Conservation (phyloP, 2,113 vertebrate genomes). For the Sander lucioperca region DNA sequence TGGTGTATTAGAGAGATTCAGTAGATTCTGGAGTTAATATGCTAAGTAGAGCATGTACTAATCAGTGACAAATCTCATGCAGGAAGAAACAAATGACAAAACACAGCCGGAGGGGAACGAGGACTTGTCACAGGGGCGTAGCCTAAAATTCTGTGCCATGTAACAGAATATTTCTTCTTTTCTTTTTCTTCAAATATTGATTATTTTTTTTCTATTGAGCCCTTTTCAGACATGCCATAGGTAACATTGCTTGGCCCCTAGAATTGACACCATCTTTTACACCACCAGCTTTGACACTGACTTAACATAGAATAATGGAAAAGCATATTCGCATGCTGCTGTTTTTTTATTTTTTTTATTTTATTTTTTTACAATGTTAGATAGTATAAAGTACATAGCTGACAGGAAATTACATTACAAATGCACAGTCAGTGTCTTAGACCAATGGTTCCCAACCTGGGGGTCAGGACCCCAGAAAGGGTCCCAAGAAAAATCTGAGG, state of each 20-base stretch:
- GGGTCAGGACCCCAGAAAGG: too few relatives aligned
- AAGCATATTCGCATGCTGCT: not conserved
- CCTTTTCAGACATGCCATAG: not conserved
- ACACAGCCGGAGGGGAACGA: constrained; percentile 44
- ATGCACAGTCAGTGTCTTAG: not conserved
- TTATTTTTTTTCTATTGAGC: too few relatives aligned
- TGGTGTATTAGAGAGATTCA: constrained; percentile 48
- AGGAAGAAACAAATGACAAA: constrained; percentile 58
- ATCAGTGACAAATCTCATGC: constrained; percentile 60
- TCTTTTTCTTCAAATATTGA: not conserved
- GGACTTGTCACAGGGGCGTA: constrained; percentile 24
- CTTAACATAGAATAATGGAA: not conserved
- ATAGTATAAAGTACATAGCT: not conserved
- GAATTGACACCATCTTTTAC: not conserved
- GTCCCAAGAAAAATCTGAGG: too few relatives aligned
- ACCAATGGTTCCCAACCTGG: not conserved
- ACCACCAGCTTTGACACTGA: not conserved
- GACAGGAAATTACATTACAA: not conserved
- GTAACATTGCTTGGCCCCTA: not conserved
- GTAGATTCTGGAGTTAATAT: constrained; percentile 69
- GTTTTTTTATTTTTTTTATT: not conserved
- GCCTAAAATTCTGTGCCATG: constrained; percentile 28
- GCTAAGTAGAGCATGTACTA: constrained; percentile 64
- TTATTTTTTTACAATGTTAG: not conserved
- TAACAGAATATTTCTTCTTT: constrained; percentile 26